A percentile compares a stretch with the other conserved stretches of the same genome.
These are phyloP conservation scores for Arbacia lixula DNA, from an alignment of 53 echinoderm and acorn worm genomes.

Conservation along the genomic window DNA sequence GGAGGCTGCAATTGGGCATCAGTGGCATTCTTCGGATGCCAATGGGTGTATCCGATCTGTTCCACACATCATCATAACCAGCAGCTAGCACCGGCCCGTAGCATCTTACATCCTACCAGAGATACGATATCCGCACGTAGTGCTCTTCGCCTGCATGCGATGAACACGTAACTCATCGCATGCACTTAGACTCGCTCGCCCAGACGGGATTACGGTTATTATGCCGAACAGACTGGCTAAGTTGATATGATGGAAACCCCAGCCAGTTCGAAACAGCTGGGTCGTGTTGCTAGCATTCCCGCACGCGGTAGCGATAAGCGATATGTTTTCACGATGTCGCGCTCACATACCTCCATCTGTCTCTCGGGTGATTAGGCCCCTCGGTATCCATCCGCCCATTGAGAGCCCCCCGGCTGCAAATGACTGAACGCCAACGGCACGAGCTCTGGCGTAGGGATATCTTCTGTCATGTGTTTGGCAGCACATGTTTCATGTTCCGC, in stretches of 20 bases:
- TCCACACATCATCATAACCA: conserved; percentile 16
- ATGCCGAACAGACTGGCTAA: background rate
- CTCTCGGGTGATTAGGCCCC: no score
- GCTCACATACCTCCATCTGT: conserved; percentile 16
- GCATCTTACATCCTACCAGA: background rate
- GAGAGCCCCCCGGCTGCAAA: no score
- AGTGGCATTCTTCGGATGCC: conserved; percentile 9
- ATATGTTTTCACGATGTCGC: conserved; percentile 24
- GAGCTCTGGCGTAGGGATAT: no score
- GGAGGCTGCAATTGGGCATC: background rate
- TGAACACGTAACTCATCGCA: conserved; percentile 33
- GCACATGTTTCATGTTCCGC: no score
- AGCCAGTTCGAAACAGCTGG: conserved; percentile 30
- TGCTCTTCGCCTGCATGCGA: conserved; percentile 22
- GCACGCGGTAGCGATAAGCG: conserved; percentile 5
- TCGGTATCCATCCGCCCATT: no score
- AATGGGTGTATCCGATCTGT: background rate
- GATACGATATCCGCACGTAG: background rate
- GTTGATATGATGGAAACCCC: background rate
- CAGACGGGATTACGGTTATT: conserved; percentile 3
- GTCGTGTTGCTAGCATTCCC: conserved; percentile 29
- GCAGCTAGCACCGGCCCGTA: background rate
- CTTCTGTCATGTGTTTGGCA: no score
- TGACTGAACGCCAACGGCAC: no score
- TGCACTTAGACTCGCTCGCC: conserved; percentile 21